Base-by-base conservation (phyloP, 1,140 invertebrate genomes). In the Sitobion miscanthi region DNA sequence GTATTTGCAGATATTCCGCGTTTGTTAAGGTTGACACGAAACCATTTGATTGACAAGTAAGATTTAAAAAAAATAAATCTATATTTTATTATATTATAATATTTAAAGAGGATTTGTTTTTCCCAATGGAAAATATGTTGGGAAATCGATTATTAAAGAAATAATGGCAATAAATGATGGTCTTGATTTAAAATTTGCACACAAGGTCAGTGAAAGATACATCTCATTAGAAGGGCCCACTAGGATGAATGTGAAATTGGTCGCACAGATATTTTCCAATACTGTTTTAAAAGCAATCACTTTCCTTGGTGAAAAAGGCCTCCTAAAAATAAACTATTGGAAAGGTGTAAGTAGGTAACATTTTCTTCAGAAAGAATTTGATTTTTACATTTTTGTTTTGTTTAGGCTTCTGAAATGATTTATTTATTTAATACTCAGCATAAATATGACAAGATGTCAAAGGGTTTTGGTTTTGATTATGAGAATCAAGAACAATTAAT, bases 1-100 rank as follows among this genome's bases (percentile, higher is more conserved):
- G 83, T 85, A 6, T 85, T 85, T 85, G 83, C 83, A 85, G 35
- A 85, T 85, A 8, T 85, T 23, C 83, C 83, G 38, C 83, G 42
- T 85, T 8, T 85, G 23, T 21, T 85, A 42, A 42, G 45, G 38
- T 85, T 85, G 42, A 8, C 83, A 42, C 11, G 38, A 42, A 85
- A 85, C 14, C 35, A 85, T 85, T 85, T 42, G 5, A 38, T 42
- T 42, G 83, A 85, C 42, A 35, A 85, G 83, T 85, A 85, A 85
- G 35, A 85, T 85, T 42, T 5, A 4, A 21, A 42, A 42, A 21
- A 47, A 47, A 47, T 35, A 47, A 47, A 47, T 4, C 47, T 11
- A 85, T 57, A 57, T 57, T 57, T 20, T 21, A 35, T 45, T 23
- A 42, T 85, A 45, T 42, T 85, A 4, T 4, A 42, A 85, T 85